Percentiles rank a stretch among this genome's conserved stretches.
Conservation (phyloP, 2,113 vertebrate species). For the Chamaetylas fuelleborni region DNA sequence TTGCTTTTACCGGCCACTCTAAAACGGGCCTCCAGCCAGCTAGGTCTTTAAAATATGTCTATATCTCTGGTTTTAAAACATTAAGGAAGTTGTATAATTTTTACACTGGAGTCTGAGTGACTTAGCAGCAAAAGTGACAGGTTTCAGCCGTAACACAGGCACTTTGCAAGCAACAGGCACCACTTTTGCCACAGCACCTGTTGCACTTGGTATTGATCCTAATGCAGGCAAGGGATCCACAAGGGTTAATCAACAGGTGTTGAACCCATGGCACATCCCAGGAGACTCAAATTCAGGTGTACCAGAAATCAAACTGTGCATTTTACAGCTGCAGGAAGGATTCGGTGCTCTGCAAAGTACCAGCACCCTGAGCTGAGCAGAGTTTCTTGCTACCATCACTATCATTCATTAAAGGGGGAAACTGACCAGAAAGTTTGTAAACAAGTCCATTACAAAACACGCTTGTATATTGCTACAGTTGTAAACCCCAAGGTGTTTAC, state of each 20-base stretch:
- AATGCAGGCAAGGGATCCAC: accelerated
- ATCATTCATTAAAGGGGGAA: not conserved
- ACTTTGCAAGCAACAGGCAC: not conserved
- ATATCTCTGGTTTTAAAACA: conserved; percentile 49
- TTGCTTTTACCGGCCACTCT: conserved; percentile 35
- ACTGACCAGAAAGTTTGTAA: not conserved
- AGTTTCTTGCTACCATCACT: too few relatives aligned
- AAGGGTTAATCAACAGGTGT: not conserved
- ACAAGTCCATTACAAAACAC: not conserved
- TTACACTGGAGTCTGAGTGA: not conserved
- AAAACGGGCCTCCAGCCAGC: conserved; percentile 36
- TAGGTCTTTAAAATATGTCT: conserved; percentile 45
- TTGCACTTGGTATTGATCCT: accelerated
- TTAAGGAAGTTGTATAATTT: conserved; percentile 60
- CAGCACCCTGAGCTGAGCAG: not conserved
- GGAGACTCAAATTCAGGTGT: not conserved
- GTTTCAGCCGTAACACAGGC: not conserved
- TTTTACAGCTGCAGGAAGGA: not conserved
- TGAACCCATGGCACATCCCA: not conserved
- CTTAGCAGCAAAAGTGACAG: conserved; percentile 9
- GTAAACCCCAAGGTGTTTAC: not conserved
- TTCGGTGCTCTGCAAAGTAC: not conserved
- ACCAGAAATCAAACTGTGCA: not conserved
- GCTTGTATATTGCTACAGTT: not conserved
- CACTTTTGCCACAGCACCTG: not conserved